Evolutionary conservation across 2,888 invertebrate genomes (phyloP).

Genomic region (Lasioglossum figueresi): DNA sequence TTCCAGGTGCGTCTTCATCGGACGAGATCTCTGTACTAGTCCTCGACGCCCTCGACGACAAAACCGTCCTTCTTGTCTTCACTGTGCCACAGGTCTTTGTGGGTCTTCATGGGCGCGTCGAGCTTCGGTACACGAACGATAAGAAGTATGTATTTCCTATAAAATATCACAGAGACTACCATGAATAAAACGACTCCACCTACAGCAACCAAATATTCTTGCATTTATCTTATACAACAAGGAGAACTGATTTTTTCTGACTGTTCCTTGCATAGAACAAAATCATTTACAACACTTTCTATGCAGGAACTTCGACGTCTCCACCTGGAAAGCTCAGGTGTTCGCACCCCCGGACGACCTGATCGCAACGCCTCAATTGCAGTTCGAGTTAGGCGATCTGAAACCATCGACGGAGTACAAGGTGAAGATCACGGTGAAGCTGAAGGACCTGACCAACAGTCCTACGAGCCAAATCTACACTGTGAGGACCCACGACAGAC

Average conservation of each 20-base stretch:
- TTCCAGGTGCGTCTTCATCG: constrained; percentile 69
- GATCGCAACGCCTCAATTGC: constrained; percentile 93
- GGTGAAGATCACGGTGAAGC: constrained; percentile 91
- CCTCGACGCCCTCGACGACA: constrained; percentile 91
- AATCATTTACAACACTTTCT: not conserved
- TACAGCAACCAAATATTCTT: not conserved
- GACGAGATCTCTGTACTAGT: constrained; percentile 86
- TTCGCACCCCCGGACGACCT: constrained; percentile 94
- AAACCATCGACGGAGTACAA: constrained; percentile 92
- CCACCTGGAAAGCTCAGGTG: constrained; percentile 92
- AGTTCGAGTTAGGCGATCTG: constrained; percentile 92
- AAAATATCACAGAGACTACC: not conserved
- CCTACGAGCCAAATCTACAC: constrained; percentile 91
- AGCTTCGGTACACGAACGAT: constrained; percentile 92
- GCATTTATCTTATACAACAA: no score
- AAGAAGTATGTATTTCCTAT: constrained; percentile 85
- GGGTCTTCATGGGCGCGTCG: constrained; percentile 94
- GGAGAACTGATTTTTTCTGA: no score
- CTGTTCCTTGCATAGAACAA: no score
- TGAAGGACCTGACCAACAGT: constrained; percentile 91
- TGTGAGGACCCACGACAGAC: constrained; percentile 88
- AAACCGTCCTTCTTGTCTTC: constrained; percentile 92
- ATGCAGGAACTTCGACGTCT: constrained; percentile 87
- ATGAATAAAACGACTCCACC: not conserved
- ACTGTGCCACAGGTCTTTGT: constrained; percentile 93